Evolutionary conservation across 2,888 invertebrate genomes (phyloP).

Genomic region (Holacanthella duospinosa): DNA sequence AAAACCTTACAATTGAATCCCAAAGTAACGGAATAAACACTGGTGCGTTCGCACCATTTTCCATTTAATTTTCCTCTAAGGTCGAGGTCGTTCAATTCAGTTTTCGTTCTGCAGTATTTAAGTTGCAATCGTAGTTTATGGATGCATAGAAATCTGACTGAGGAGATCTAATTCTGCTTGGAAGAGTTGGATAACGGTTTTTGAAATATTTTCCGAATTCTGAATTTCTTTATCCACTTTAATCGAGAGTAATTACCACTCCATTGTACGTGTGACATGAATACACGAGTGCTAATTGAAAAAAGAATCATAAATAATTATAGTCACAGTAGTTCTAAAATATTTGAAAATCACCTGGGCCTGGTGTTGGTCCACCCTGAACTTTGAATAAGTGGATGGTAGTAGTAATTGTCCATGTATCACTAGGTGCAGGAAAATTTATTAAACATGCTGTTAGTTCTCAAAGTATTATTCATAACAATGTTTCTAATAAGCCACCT

Average conservation of each 20-base stretch:
- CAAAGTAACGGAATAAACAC: no score
- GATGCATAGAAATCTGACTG: no score
- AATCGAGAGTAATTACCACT: background rate
- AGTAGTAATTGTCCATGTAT: background rate
- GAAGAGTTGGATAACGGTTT: background rate
- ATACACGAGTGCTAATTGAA: background rate
- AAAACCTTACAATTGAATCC: no score
- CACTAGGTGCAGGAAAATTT: background rate
- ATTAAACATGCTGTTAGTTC: background rate
- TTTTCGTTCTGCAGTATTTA: no score
- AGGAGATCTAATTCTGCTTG: background rate
- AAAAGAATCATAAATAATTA: background rate
- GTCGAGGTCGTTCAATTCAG: no score
- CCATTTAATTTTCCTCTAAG: no score
- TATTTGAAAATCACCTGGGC: background rate
- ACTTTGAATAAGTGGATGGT: background rate
- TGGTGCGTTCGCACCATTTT: no score
- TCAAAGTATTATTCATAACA: no score
- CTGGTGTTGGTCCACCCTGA: background rate
- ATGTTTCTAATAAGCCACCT: no score
- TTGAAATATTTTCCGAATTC: background rate
- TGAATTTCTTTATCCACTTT: background rate
- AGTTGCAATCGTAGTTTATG: no score
- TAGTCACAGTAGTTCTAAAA: no score
- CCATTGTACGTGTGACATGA: background rate